Base-by-base conservation (phyloP, 1,140 invertebrate species). In the Saccostrea cuccullata region DNA sequence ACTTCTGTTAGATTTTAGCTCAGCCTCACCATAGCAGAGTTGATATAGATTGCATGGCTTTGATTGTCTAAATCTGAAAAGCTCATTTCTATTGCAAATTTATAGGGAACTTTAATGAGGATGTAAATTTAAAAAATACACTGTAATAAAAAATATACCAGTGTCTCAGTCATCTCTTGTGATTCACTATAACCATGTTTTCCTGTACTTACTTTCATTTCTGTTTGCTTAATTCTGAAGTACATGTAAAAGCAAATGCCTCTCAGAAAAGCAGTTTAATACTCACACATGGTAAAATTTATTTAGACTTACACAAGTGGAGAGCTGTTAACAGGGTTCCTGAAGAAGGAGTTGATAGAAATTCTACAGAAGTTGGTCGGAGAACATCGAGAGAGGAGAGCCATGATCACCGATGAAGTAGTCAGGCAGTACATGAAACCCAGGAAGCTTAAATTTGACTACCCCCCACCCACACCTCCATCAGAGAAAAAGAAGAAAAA, bases 331-430 rank as follows among this genome's bases (percentile, higher is more conserved):
- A 99, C 98, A 0, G 99, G 99, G 6, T 97, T 99, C 95, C 95
- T 99, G 55, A 99, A 99, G 95, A 98, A 98, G 94, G 96, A 98
- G 91, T 96, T 99, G 12, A 98, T 99, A 88, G 96, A 97, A 89
- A 95, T 96, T 89, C 94, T 97, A 13, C 97, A 97, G 91, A 97
- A 97, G 36, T 96, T 99, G 88, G 96, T 99, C 1, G 96, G 96
- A 47, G 96, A 96, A 84, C 98, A 99, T 96, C 98, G 99, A 96
- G 96, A 97, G 92, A 96, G 96, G 60, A 96, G 98, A 89, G 97
- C 97, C 83, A 95, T 96, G 89, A 96, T 99, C 58, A 99, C 98
- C 0, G 98, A 99, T 94, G 98, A 99, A 56, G 94, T 97, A 55
- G 95, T 99, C 47, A 96, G 97, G 92, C 94, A 97, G 91, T 99